phyloP scores from a whole-genome alignment of 2,888 invertebrate species.

The Cryptocephalus moraei region DNA sequence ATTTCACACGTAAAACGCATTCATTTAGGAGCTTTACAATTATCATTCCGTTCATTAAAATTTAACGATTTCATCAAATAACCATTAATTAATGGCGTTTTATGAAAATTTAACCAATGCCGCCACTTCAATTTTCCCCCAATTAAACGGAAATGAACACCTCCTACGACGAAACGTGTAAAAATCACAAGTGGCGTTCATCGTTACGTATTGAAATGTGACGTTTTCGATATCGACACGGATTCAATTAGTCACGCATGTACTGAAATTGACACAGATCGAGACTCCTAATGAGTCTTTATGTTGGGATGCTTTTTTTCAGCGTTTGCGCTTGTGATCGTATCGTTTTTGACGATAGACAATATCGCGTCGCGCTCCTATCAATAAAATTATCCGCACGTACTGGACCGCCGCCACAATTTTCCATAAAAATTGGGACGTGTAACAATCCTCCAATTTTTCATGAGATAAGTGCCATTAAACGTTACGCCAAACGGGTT shows the following conservation, averaged over 20 bases:
- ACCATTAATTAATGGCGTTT: constrained; percentile 2
- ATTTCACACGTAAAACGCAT: not conserved
- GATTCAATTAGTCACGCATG: too few relatives aligned
- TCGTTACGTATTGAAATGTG: too few relatives aligned
- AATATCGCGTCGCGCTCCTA: too few relatives aligned
- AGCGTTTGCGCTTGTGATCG: too few relatives aligned
- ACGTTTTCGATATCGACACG: too few relatives aligned
- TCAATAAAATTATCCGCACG: too few relatives aligned
- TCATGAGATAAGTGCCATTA: constrained; percentile 1
- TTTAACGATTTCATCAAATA: not conserved
- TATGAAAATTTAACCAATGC: constrained; percentile 3
- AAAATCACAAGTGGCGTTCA: too few relatives aligned
- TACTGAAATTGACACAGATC: too few relatives aligned
- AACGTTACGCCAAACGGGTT: not conserved
- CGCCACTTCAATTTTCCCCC: constrained; percentile 1
- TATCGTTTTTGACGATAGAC: too few relatives aligned
- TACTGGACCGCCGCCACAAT: not conserved
- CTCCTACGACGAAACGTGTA: not conserved
- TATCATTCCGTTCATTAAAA: not conserved
- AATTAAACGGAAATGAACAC: constrained; percentile 5
- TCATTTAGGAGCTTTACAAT: not conserved
- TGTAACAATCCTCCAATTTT: not conserved
- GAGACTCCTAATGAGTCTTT: too few relatives aligned
- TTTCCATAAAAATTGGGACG: not conserved
- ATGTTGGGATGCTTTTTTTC: too few relatives aligned